A percentile compares a stretch with the other conserved stretches of the same genome.
Evolutionary conservation across 2,113 vertebrate species (phyloP).

Genomic region (Ophthalmolycus amberensis): DNA sequence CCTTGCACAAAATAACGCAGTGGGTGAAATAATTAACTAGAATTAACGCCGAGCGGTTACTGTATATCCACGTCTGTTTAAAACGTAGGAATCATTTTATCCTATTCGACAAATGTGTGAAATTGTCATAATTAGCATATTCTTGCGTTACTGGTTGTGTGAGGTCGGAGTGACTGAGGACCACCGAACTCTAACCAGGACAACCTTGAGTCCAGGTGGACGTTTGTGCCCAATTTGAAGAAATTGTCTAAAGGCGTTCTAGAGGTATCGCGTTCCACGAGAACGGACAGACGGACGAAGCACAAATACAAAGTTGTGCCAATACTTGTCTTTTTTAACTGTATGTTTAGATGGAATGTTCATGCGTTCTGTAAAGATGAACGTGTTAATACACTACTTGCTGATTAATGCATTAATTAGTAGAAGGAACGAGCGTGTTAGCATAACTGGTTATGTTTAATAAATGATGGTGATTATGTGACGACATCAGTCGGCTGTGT

Average conservation of each 20-base stretch:
- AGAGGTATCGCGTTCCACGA: not conserved
- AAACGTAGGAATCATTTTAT: not conserved
- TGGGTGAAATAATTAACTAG: not conserved
- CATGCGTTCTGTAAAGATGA: not conserved
- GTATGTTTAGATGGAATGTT: not conserved
- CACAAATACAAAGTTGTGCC: not conserved
- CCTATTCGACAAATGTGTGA: not conserved
- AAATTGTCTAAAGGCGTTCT: not conserved
- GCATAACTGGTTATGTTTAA: constrained; percentile 2
- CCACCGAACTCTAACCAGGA: not conserved
- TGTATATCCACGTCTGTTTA: not conserved
- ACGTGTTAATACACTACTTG: not conserved
- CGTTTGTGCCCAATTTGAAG: not conserved
- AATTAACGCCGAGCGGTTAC: not conserved
- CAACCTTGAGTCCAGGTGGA: not conserved
- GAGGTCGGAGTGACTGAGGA: not conserved
- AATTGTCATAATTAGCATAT: not conserved
- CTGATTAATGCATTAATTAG: constrained; percentile 39
- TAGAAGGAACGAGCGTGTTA: constrained; percentile 22
- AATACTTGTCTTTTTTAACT: not conserved
- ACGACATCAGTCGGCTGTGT: constrained; percentile 21
- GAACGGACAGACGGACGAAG: not conserved
- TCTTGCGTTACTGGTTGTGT: not conserved
- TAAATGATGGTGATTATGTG: not conserved
- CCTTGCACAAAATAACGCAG: not conserved